phyloP scores from a whole-genome alignment of 2,797 vertebrate species.

The Smutsia gigantea region DNA sequence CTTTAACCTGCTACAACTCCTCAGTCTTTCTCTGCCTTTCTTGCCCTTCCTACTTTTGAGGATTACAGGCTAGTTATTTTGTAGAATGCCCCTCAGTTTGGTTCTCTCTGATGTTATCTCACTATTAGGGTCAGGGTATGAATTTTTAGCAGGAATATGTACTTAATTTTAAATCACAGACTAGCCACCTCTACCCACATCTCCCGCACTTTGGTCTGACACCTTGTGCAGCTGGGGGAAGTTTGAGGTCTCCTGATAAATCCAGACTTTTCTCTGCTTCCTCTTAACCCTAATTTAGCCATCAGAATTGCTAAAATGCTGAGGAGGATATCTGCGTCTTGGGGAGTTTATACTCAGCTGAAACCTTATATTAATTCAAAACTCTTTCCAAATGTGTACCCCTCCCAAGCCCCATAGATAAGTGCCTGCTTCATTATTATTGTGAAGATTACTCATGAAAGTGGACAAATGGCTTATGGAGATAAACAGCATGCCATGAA shows the following conservation, averaged over 20 bases:
- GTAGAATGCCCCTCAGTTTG: neutral
- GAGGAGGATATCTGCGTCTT: constrained; percentile 1
- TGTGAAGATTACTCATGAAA: constrained; percentile 39
- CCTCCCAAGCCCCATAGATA: neutral
- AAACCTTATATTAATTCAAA: constrained; percentile 52
- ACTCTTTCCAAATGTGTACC: constrained; percentile 1
- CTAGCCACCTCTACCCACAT: neutral
- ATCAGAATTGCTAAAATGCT: constrained; percentile 50
- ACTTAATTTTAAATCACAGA: constrained; percentile 44
- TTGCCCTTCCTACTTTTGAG: neutral
- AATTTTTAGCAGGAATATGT: constrained; percentile 39
- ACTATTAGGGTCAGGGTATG: neutral
- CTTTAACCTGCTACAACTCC: neutral
- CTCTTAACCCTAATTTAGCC: constrained; percentile 9
- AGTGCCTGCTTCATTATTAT: constrained; percentile 35
- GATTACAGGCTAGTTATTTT: constrained; percentile 31
- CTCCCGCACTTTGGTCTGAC: constrained; percentile 28
- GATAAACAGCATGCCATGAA: constrained; percentile 20
- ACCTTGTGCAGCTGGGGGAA: neutral
- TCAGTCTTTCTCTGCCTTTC: constrained; percentile 8
- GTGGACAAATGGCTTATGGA: neutral
- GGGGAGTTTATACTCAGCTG: neutral
- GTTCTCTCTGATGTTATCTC: neutral
- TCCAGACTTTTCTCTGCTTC: neutral
- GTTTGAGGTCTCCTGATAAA: neutral